A percentile compares a stretch with the other conserved stretches of the same genome.
Evolutionary conservation across 2,888 invertebrate species (phyloP).

Genomic region (Busseola fusca): DNA sequence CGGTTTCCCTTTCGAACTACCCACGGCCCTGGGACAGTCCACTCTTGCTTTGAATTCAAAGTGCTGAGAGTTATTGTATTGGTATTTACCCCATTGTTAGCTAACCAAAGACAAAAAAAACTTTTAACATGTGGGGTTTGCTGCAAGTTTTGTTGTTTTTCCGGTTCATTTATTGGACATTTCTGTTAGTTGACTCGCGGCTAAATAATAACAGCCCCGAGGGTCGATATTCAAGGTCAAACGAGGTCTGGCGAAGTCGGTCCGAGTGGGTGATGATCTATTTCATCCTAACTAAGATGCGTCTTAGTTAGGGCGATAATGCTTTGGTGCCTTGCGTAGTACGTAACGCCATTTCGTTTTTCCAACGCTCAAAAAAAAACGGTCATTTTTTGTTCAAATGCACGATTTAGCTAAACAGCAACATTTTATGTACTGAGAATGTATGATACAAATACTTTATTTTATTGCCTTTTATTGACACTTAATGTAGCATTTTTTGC

Average conservation of each 20-base stretch:
- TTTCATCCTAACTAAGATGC: not conserved
- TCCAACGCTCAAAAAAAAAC: too few species aligned
- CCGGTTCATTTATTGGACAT: not conserved
- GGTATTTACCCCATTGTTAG: not conserved
- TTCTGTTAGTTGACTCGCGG: not conserved
- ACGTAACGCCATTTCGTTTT: not conserved
- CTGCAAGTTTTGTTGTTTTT: slow-evolving; percentile 1
- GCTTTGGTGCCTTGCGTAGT: not conserved
- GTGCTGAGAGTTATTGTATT: not conserved
- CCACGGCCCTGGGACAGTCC: too few species aligned
- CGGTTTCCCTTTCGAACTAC: too few species aligned
- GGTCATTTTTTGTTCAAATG: too few species aligned
- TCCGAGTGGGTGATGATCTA: not conserved
- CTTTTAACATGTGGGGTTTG: not conserved
- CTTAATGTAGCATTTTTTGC: too few species aligned
- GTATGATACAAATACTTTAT: too few species aligned
- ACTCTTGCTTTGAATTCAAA: too few species aligned
- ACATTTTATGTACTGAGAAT: too few species aligned
- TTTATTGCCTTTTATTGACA: too few species aligned
- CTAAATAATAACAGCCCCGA: not conserved
- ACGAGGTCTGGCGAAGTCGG: not conserved
- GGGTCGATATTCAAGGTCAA: too few species aligned
- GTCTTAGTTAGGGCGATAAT: too few species aligned
- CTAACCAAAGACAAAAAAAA: not conserved
- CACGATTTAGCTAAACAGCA: too few species aligned